Base-by-base conservation (phyloP, 1,140 invertebrate species). In the Lutraria rhynchaena region DNA sequence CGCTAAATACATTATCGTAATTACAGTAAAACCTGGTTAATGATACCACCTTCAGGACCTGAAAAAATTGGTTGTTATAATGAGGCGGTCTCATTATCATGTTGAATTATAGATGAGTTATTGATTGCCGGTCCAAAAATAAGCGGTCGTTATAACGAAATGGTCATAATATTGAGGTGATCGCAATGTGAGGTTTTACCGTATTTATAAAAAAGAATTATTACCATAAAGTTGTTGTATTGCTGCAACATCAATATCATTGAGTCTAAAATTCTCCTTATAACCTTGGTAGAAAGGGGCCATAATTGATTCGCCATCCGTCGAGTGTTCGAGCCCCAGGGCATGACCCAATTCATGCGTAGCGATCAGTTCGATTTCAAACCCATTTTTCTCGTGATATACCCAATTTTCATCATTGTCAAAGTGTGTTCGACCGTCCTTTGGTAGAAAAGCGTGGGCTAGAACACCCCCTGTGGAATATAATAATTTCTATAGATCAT, bases 231-330 rank as follows among this genome's bases (percentile, higher is more conserved):
- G 82, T 33, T 85, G 78, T 81, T 92, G 91, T n/a, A 98, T 98
- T n/a, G 95, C 97, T 80, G 94, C 94, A 63, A 95, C 94, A 92
- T 99, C 97, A 92, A 98, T 97, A 65, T 96, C 94, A 15, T 96
- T 96, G 46, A 99, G 92, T 83, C 95, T 94, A 27, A 71, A 69
- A 35, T 37, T 51, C 17, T 33, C 33, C 3, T 31, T 65, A 19
- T 44, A 46, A 1, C 41, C 29, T n/a, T 33, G 37, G 37, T 85
- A 86, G 19, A 76, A 82, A 0, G 87, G 85, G 22, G 55, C 82
- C 86, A 87, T 88, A 13, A 87, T 15, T 13, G 86, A 60, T 7
- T 29, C 57, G 0, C 13, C 27, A 27, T 77, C 78, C 0, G 44
- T 49, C 0, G 87, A 86, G 69, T 87, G 85, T 5, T 29, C 41